phyloP scores from a whole-genome alignment of 2,888 invertebrate genomes.

The Hyalella azteca region DNA sequence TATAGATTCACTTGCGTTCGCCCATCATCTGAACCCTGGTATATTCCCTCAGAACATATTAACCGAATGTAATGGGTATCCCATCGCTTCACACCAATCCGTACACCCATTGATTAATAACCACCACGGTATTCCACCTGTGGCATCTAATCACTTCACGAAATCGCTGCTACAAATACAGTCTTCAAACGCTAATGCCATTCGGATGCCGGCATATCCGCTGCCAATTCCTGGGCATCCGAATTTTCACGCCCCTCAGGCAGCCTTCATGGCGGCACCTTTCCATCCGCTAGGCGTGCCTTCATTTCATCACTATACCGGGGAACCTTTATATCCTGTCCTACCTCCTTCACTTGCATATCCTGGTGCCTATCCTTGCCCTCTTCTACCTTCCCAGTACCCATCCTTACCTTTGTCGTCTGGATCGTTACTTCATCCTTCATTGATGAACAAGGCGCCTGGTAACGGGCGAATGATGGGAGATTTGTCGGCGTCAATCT shows the following conservation, averaged over 20 bases:
- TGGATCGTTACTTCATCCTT: neutral
- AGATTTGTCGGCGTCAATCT: neutral
- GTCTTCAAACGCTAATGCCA: neutral
- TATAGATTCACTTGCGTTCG: neutral
- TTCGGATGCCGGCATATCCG: neutral
- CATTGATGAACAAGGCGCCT: neutral
- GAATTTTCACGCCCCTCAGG: neutral
- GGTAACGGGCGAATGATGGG: neutral
- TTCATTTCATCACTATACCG: neutral
- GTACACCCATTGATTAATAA: neutral
- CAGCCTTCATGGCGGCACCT: neutral
- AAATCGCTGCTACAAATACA: neutral
- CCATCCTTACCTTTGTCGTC: neutral
- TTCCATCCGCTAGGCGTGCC: neutral
- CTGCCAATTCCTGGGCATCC: neutral
- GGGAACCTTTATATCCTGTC: neutral
- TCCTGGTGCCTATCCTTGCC: constrained; percentile 9
- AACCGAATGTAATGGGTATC: neutral
- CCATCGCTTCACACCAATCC: neutral
- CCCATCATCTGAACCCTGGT: neutral
- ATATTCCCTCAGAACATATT: neutral
- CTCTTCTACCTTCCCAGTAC: neutral
- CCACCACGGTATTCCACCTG: neutral
- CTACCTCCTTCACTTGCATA: neutral
- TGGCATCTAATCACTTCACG: neutral